A percentile compares a stretch with the other conserved stretches of the same genome.
These are phyloP conservation scores for Halcyon badia DNA, from an alignment of 2,797 vertebrate genomes.

Conservation along the genomic window DNA sequence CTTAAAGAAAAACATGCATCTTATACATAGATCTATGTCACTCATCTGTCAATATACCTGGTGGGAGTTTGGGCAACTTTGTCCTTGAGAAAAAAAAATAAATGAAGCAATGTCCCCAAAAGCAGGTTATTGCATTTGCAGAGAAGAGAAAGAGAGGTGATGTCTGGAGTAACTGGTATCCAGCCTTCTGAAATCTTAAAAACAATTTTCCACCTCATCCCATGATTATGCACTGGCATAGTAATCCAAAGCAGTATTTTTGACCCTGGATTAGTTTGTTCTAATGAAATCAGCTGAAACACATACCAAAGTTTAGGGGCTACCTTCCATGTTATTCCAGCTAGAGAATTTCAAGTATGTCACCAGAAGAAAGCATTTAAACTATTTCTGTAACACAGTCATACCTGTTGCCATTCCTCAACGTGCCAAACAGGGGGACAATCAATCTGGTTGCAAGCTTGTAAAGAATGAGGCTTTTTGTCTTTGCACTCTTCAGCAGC, in stretches of 20 bases:
- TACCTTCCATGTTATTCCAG: not conserved
- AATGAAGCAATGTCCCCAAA: not conserved
- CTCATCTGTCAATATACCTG: not conserved
- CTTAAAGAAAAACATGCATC: not conserved
- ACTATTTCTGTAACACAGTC: not conserved
- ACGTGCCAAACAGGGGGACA: conserved; percentile 90
- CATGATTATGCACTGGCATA: not conserved
- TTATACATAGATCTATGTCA: not conserved
- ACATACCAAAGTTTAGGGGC: not conserved
- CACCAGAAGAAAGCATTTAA: not conserved
- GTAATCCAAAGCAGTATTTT: not conserved
- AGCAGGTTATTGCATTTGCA: not conserved
- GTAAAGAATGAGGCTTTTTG: conserved; percentile 85
- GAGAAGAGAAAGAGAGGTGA: not conserved
- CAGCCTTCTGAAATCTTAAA: not conserved
- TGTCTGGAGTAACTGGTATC: not conserved
- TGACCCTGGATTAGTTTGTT: not conserved
- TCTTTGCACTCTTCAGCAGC: conserved; percentile 80
- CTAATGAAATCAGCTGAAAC: not conserved
- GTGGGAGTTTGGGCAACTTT: not conserved
- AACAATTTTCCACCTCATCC: not conserved
- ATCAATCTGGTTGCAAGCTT: conserved; percentile 90
- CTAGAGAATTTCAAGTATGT: not conserved
- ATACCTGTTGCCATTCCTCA: conserved; percentile 91
- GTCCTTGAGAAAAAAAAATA: not conserved